These are phyloP conservation scores for Onchidella celtica DNA, from an alignment of 2,888 invertebrate genomes.

Conservation along the genomic window DNA sequence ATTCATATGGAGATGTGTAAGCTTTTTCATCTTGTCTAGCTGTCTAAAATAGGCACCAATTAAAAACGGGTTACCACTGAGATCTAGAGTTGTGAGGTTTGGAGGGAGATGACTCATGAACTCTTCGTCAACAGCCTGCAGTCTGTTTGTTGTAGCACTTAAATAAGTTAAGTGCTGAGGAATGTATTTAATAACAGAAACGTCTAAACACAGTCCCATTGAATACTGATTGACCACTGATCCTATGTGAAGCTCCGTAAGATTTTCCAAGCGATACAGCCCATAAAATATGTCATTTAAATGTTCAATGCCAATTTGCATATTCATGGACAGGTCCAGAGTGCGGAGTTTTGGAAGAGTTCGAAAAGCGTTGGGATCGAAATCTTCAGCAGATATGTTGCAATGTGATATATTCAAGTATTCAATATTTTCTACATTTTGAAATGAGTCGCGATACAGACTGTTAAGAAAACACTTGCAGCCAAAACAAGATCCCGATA, in stretches of 20 bases:
- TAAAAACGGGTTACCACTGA: conserved; percentile 35
- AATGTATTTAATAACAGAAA: conserved; percentile 16
- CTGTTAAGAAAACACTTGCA: no score
- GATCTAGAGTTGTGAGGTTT: conserved; percentile 27
- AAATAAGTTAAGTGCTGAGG: conserved; percentile 33
- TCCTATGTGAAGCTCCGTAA: conserved; percentile 32
- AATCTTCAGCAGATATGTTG: no score
- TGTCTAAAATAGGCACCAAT: conserved; percentile 45
- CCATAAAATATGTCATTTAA: conserved; percentile 42
- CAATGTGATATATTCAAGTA: no score
- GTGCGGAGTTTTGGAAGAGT: no score
- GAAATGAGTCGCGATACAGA: no score
- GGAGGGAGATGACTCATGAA: conserved; percentile 29
- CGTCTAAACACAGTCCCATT: conserved; percentile 31
- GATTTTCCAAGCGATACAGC: conserved; percentile 4
- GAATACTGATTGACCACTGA: conserved; percentile 41
- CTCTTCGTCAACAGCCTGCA: conserved; percentile 10
- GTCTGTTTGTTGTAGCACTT: conserved; percentile 35
- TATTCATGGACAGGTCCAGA: no score
- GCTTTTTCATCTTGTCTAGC: conserved; percentile 2
- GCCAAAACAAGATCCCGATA: no score
- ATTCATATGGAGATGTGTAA: background rate
- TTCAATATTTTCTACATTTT: no score
- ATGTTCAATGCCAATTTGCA: no score
- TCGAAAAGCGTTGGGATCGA: no score